These are phyloP conservation scores for Arctocebus calabarensis DNA, from an alignment of 2,797 vertebrate species.

Conservation along the genomic window DNA sequence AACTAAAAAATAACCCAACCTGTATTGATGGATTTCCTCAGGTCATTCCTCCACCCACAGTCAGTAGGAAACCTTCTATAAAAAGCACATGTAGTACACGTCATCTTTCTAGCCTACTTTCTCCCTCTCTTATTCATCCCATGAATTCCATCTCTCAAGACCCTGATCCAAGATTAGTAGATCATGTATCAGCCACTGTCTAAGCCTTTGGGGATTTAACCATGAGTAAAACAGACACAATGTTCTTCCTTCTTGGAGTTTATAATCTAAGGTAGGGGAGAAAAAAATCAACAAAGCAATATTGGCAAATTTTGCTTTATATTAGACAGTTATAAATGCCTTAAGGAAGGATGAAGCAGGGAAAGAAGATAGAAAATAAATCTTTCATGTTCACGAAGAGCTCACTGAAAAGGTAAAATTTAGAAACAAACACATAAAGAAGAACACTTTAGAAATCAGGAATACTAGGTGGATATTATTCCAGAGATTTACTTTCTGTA, in stretches of 20 bases:
- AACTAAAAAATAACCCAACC: not conserved
- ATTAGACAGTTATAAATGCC: not conserved
- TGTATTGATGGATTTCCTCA: not conserved
- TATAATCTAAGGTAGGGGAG: not conserved
- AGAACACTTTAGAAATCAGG: not conserved
- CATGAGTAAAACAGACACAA: not conserved
- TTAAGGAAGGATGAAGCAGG: not conserved
- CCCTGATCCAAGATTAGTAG: not conserved
- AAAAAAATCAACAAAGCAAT: not conserved
- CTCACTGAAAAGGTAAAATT: not conserved
- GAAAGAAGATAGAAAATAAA: not conserved
- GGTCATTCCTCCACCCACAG: not conserved
- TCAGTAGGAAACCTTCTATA: not conserved
- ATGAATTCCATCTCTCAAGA: not conserved
- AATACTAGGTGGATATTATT: not conserved
- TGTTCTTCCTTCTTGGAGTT: not conserved
- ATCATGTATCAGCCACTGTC: not conserved
- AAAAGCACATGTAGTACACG: not conserved
- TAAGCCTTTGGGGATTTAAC: not conserved
- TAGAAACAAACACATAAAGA: not conserved
- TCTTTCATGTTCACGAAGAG: not conserved
- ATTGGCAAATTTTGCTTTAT: not conserved
- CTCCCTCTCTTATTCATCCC: not conserved
- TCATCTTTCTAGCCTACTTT: not conserved
- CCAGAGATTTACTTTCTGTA: conserved; percentile 28